Evolutionary conservation across 92 coral and sea anemone species (phyloP).

Genomic region (Chrysogorgia sp.): DNA sequence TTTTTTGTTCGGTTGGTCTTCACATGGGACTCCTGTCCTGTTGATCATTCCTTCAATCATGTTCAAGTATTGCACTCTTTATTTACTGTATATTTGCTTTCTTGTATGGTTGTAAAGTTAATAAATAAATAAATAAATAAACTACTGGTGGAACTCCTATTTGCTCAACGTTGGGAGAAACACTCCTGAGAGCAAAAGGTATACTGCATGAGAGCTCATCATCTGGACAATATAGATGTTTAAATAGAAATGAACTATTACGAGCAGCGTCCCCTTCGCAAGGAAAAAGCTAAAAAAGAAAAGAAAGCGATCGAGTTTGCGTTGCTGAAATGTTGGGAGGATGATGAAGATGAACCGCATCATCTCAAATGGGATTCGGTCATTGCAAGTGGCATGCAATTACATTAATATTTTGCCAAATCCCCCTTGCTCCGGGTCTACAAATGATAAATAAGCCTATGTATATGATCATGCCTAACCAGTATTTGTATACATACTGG

Average conservation of each 20-base stretch:
- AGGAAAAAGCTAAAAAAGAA: conserved; percentile 1
- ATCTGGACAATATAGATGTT: conserved; percentile 47
- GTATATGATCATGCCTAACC: too few relatives aligned
- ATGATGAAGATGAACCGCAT: conserved; percentile 39
- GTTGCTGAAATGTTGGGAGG: conserved; percentile 38
- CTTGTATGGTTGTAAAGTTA: too few relatives aligned
- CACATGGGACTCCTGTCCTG: too few relatives aligned
- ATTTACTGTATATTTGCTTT: too few relatives aligned
- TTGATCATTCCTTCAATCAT: too few relatives aligned
- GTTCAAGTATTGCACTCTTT: too few relatives aligned
- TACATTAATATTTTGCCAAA: too few relatives aligned
- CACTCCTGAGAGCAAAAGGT: conserved; percentile 48
- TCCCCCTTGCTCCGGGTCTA: too few relatives aligned
- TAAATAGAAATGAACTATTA: conserved; percentile 56
- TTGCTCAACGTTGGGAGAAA: conserved; percentile 48
- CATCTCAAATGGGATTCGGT: conserved; percentile 61
- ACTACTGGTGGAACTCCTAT: not conserved
- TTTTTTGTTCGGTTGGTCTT: too few relatives aligned
- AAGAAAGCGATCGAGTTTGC: conserved; percentile 62
- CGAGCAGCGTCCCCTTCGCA: conserved; percentile 50
- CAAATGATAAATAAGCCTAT: too few relatives aligned
- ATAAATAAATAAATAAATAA: too few relatives aligned
- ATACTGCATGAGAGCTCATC: conserved; percentile 58
- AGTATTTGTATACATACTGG: too few relatives aligned
- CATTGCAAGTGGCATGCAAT: conserved; percentile 46